Evolutionary conservation across 23 tunicate genomes (phyloP), one percentile per base, ranked within the genome.

Genomic region (Oikopleura albicans): DNA sequence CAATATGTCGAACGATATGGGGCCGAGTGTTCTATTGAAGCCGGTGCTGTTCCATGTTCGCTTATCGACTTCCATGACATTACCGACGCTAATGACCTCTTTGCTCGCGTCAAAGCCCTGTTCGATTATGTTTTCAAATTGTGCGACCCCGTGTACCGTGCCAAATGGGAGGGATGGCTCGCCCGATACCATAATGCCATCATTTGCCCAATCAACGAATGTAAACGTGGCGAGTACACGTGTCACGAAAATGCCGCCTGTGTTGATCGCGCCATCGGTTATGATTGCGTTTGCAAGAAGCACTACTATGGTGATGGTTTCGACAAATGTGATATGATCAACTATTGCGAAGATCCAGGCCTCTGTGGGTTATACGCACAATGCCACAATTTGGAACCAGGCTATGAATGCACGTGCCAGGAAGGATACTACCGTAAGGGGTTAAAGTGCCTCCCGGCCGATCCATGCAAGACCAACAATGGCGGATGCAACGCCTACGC

Each of bases 1-100:
- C 12, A 8, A 8, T 8, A 49, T 22, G 12, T 8, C 63, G 12
- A 49, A 8, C 79, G 79, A 71, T 71, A 71, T 29, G 79, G 79
- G 4, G 79, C 79, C 35, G 79, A 71, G 35, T 71, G 79, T 37
- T 34, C 79, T 71, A 37, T 71, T 71, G 79, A 49, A 71, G 59
- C 59, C 22, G 59, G 59, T 22, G 59, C 59, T 49, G 59, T 49
- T 22, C 8, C 8, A 49, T 49, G 59, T 22, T 49, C 59, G 22
- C 59, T 49, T 49, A 8, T 49, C 16, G 8, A 49, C 59, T 49
- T 49, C 59, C 59, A 8, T 22, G 16, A 49, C 59, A 49, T 22
- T 49, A 22, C 22, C 22, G 59, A 49, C 59, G 59, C 59, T 8
- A 8, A 49, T 8, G 59, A 49, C 59, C 59, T 49, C 16, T 49